Evolutionary conservation across 2,797 vertebrate species (phyloP).

Genomic region (Gymnodraco acuticeps): DNA sequence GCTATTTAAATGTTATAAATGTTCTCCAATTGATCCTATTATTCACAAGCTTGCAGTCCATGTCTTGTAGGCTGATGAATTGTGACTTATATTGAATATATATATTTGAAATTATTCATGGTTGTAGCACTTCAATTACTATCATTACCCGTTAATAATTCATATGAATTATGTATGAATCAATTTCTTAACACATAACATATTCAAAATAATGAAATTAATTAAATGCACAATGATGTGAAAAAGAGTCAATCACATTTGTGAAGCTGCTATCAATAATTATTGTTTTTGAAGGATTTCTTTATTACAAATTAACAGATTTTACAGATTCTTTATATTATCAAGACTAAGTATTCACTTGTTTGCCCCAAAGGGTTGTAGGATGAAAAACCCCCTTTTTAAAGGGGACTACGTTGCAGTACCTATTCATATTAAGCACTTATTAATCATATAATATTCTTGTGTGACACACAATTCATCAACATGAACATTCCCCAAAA

Average conservation of each 20-base stretch:
- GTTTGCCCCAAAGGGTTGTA: neutral
- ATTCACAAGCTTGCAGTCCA: neutral
- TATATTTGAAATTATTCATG: neutral
- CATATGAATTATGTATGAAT: neutral
- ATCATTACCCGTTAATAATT: neutral
- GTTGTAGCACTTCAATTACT: neutral
- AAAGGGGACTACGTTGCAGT: neutral
- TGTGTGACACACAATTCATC: neutral
- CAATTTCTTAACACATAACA: neutral
- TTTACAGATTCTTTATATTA: neutral
- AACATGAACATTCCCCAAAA: neutral
- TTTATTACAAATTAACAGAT: neutral
- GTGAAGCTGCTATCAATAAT: neutral
- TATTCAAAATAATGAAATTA: neutral
- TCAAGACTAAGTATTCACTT: neutral
- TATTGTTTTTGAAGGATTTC: neutral
- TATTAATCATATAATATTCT: neutral
- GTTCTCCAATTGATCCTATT: conserved; percentile 6
- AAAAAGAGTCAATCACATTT: neutral
- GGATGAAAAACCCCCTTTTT: neutral
- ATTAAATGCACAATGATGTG: neutral
- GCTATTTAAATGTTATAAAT: conserved; percentile 10
- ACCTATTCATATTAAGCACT: neutral
- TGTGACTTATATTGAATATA: neutral
- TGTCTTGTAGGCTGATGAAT: neutral